These are phyloP conservation scores for Artibeus jamaicensis DNA, from an alignment of 2,797 vertebrate species.

Conservation along the genomic window DNA sequence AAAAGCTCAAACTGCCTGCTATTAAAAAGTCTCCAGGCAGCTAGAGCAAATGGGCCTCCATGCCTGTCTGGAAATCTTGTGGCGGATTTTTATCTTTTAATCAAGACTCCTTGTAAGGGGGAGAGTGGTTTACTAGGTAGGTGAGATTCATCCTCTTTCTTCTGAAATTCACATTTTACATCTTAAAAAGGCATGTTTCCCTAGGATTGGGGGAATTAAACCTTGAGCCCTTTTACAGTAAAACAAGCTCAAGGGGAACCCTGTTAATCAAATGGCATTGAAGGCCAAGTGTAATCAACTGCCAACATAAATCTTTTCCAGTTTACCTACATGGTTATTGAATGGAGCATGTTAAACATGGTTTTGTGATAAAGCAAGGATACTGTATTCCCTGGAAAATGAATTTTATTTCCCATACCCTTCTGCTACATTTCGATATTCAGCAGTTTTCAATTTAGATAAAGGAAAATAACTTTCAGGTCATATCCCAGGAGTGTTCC, in stretches of 20 bases:
- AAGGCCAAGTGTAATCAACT: slow-evolving; percentile 47
- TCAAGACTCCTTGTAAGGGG: slow-evolving; percentile 14
- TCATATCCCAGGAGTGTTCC: background rate
- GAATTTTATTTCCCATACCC: background rate
- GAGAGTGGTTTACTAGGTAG: background rate
- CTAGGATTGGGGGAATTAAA: slow-evolving; percentile 4
- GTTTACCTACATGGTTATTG: slow-evolving; percentile 8
- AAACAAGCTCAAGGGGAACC: slow-evolving; percentile 57
- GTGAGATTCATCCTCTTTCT: slow-evolving; percentile 23
- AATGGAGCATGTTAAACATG: background rate
- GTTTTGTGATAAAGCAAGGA: slow-evolving; percentile 31
- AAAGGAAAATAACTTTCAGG: slow-evolving; percentile 43
- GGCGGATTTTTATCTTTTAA: slow-evolving; percentile 61
- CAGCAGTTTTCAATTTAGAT: slow-evolving; percentile 39
- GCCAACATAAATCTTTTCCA: slow-evolving; percentile 32
- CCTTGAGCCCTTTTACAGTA: slow-evolving; percentile 22
- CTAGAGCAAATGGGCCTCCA: slow-evolving; percentile 50
- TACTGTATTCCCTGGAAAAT: slow-evolving; percentile 15
- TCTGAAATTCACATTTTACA: slow-evolving; percentile 38
- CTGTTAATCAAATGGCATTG: slow-evolving; percentile 42
- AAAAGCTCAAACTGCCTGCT: slow-evolving; percentile 67
- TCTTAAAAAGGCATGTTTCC: slow-evolving; percentile 43
- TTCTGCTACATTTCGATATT: background rate
- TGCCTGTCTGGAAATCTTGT: slow-evolving; percentile 49
- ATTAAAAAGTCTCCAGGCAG: slow-evolving; percentile 56